A percentile compares a stretch with the other conserved stretches of the same genome.
These are phyloP conservation scores for Cherax destructor DNA, from an alignment of 1,140 invertebrate genomes.

Conservation along the genomic window DNA sequence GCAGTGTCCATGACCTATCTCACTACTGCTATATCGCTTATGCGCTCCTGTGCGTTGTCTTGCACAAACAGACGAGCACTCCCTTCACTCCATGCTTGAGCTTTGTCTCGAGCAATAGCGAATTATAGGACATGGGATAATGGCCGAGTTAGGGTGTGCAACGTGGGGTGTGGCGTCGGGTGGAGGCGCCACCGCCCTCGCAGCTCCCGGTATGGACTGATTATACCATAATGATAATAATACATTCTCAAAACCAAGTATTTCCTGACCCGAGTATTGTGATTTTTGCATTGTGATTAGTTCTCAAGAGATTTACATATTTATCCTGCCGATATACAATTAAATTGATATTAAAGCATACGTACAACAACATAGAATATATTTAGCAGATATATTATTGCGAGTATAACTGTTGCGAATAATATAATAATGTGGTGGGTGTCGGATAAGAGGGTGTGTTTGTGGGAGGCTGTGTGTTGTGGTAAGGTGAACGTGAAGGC, in stretches of 20 bases:
- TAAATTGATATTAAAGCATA: neutral
- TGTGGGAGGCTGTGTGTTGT: neutral
- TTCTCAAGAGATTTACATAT: neutral
- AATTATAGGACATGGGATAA: neutral
- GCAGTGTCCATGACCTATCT: neutral
- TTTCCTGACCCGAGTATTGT: neutral
- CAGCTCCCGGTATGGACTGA: conserved; percentile 1
- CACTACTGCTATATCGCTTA: neutral
- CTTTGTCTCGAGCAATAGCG: neutral
- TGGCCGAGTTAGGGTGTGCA: neutral
- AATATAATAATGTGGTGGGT: neutral
- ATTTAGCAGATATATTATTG: no score
- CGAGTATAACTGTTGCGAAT: neutral
- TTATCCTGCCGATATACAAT: neutral
- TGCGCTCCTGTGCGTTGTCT: no score
- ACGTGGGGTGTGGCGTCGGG: neutral
- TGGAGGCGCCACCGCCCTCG: neutral
- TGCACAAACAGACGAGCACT: neutral
- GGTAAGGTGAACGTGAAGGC: neutral
- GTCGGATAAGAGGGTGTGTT: neutral
- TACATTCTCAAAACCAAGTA: neutral
- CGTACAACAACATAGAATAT: neutral
- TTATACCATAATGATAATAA: neutral
- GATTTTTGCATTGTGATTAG: neutral
- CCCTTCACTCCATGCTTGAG: neutral